Conservation (phyloP, 2,113 vertebrate genomes). For the Mus pahari region DNA sequence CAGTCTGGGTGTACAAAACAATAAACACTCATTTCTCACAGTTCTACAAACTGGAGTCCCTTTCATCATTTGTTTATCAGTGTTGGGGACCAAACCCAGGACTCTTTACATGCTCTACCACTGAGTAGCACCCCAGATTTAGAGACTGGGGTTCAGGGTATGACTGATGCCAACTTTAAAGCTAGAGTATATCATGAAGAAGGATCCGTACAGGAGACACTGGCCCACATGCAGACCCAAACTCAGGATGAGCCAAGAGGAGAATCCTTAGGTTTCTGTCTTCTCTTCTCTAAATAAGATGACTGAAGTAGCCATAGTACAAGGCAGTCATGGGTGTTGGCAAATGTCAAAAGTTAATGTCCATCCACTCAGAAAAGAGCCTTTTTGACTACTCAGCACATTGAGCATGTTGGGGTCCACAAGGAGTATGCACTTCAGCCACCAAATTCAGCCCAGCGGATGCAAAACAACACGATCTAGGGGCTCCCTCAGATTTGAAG, state of each 20-base stretch:
- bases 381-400: background rate
- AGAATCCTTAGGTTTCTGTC: background rate
- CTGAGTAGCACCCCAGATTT: background rate
- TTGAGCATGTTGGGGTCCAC: background rate
- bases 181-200: background rate
- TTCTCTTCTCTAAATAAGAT: background rate
- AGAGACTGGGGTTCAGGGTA: background rate
- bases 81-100: background rate
- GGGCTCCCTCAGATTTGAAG: background rate
- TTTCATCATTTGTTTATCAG: background rate
- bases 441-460: background rate
- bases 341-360: background rate
- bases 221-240: background rate
- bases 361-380: background rate
- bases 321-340: background rate
- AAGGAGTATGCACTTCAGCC: background rate
- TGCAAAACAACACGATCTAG: no score
- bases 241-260: background rate
- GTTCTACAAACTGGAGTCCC: background rate
- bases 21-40: no score
- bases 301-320: background rate
- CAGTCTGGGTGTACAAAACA: background rate
- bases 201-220: background rate
- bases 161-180: background rate
- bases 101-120: background rate